Percentiles rank a stretch among this genome's conserved stretches.
phyloP scores from a whole-genome alignment of 2,888 invertebrate genomes.

The Silvanus unidentatus region DNA sequence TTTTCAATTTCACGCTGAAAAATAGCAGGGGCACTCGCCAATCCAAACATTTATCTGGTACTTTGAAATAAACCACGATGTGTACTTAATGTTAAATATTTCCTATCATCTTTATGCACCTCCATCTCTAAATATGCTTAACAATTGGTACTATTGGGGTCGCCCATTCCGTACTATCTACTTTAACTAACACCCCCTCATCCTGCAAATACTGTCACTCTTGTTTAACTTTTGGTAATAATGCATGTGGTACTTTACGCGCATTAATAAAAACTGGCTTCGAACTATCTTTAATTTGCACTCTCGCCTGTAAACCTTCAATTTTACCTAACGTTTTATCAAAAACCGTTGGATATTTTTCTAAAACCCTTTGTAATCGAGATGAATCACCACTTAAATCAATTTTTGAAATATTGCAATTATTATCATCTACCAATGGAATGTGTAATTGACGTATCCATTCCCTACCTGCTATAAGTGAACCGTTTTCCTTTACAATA shows the following conservation, averaged over 20 bases:
- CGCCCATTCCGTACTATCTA: conserved; percentile 16
- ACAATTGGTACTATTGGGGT: conserved; percentile 17
- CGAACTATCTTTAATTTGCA: conserved; percentile 3
- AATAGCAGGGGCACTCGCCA: conserved; percentile 25
- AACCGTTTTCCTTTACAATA: conserved; percentile 17
- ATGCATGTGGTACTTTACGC: conserved; percentile 11
- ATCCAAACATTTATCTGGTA: conserved; percentile 33
- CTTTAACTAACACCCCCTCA: conserved; percentile 16
- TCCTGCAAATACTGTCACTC: conserved; percentile 13
- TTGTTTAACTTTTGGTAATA: conserved; percentile 9
- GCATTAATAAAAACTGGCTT: conserved; percentile 13
- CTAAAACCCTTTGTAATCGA: conserved; percentile 3
- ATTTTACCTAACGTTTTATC: conserved; percentile 8
- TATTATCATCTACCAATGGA: not conserved
- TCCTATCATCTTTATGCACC: conserved; percentile 29
- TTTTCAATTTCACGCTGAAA: conserved; percentile 27
- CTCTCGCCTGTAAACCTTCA: conserved; percentile 6
- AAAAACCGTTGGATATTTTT: conserved; percentile 6
- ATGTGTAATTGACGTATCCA: conserved; percentile 16
- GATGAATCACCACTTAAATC: not conserved
- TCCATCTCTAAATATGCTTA: conserved; percentile 37
- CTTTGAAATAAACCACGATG: conserved; percentile 34
- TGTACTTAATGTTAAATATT: conserved; percentile 34
- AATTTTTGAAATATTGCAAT: not conserved
- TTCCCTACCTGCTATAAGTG: conserved; percentile 25